Evolutionary conservation across 2,113 vertebrate genomes (phyloP).

Genomic region (Aptenodytes forsteri): DNA sequence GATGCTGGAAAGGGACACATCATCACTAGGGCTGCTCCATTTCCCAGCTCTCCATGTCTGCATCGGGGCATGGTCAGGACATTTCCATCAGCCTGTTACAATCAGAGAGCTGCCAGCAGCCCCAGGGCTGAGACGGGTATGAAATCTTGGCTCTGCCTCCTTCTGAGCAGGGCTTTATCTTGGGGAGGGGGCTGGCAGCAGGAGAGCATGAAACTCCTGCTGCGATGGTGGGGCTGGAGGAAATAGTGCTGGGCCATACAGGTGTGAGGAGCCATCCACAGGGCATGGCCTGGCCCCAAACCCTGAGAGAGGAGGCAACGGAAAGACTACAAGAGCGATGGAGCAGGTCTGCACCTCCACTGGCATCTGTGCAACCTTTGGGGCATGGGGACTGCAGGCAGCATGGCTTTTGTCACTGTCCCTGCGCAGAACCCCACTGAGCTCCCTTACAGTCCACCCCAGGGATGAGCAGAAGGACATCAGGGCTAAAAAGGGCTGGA

Average conservation of each 20-base stretch:
- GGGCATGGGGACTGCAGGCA: neutral
- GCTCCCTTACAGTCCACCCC: neutral
- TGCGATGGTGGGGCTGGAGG: neutral
- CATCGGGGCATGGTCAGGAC: neutral
- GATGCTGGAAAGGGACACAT: neutral
- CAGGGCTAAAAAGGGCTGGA: neutral
- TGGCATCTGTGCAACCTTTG: neutral
- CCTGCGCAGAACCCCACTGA: neutral
- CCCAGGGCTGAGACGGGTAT: neutral
- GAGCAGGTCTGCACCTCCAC: neutral
- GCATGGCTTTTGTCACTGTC: neutral
- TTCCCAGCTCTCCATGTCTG: neutral
- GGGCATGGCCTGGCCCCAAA: neutral
- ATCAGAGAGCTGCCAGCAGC: neutral
- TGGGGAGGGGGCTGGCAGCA: neutral
- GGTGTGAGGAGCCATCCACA: neutral
- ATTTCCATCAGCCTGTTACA: neutral
- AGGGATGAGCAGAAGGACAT: neutral
- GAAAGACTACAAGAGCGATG: neutral
- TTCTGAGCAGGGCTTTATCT: neutral
- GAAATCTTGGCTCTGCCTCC: neutral
- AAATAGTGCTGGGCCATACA: neutral
- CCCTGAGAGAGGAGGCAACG: neutral
- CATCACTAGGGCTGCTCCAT: neutral
- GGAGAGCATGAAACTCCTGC: neutral